Evolutionary conservation across 2,888 invertebrate species (phyloP), one percentile per base, ranked within the genome.

Genomic region (Ophonus ardosiacus): DNA sequence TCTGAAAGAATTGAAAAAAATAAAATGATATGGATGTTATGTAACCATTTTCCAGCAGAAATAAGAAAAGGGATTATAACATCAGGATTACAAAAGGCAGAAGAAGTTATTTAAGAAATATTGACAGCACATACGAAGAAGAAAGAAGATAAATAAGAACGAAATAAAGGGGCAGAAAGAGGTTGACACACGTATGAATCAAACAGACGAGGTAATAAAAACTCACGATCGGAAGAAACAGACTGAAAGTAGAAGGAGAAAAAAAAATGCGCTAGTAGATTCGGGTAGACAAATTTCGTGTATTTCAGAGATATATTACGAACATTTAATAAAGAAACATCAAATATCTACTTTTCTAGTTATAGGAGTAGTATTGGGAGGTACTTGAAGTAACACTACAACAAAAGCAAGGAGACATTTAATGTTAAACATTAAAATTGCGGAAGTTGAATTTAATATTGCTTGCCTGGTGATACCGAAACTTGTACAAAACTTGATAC

Each of bases 31-130:
- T 65, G 81, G 3, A 57, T 43, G 7, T 15, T 85, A 43, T 7
- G 38, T n/a, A 57, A 59, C 10, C 61, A 85, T 65, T 85, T 85
- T 51, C 40, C 85, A n/a, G 10, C 80, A 5, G 79, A 81, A 43
- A 40, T 85, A 81, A n/a, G 56, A 61, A 56, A 63, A 43, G 80
- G 82, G 7, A 82, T 82, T 13, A 85, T 76, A 63, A 21, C 18
- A 18, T n/a, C 24, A 6, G 74, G 79, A 5, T 84, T 59, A 18
- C 51, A 17, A 8, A 51, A 10, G 6, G 40, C 61, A n/a, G 65
- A 81, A n/a, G 80, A 81, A 15, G 65, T 85, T 65, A 63, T 15
- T 57, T 85, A 15, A 10, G 80, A 17, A 85, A 81, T 18, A 43
- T 81, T 21, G 85, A 85, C 13, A 17, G 57, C 57, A 57, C 57